A percentile compares a stretch with the other conserved stretches of the same genome.
These are phyloP conservation scores for Tribolium madens DNA, from an alignment of 1,140 invertebrate species.

Conservation along the genomic window DNA sequence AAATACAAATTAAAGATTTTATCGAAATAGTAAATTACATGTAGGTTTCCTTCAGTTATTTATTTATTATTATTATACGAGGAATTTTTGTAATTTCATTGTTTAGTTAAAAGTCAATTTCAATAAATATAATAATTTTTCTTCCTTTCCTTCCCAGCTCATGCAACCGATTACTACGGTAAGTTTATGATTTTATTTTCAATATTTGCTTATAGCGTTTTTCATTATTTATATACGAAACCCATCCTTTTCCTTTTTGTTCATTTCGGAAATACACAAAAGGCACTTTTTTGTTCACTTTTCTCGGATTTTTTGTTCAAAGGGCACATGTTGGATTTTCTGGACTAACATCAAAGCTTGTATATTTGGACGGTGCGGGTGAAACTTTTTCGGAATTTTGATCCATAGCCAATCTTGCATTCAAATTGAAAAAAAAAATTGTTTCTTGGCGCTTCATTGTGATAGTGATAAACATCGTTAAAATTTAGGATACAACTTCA, in stretches of 20 bases:
- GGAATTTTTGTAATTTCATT: constrained; percentile 4
- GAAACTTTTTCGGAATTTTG: neutral
- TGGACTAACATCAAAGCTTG: constrained; percentile 31
- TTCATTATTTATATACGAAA: constrained; percentile 50
- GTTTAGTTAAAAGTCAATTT: constrained; percentile 28
- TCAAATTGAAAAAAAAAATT: too few species aligned
- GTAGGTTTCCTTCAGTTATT: constrained; percentile 28
- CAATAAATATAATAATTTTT: constrained; percentile 67
- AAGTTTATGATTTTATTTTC: constrained; percentile 84
- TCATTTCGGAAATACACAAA: neutral
- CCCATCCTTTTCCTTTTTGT: neutral
- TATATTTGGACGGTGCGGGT: neutral
- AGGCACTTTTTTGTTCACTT: neutral
- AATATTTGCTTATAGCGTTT: constrained; percentile 56
- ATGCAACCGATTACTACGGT: constrained; percentile 99
- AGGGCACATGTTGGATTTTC: constrained; percentile 44
- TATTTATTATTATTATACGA: constrained; percentile 3
- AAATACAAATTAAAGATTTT: neutral
- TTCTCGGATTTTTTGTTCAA: constrained; percentile 15
- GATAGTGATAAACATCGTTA: too few species aligned
- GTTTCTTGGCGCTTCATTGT: too few species aligned
- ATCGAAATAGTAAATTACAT: neutral
- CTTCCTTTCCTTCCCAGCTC: constrained; percentile 84
- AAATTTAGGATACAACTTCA: too few species aligned
- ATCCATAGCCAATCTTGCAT: too few species aligned